These are phyloP conservation scores for Hemicrepidius hirtus DNA, from an alignment of 2,888 invertebrate species.

Conservation along the genomic window DNA sequence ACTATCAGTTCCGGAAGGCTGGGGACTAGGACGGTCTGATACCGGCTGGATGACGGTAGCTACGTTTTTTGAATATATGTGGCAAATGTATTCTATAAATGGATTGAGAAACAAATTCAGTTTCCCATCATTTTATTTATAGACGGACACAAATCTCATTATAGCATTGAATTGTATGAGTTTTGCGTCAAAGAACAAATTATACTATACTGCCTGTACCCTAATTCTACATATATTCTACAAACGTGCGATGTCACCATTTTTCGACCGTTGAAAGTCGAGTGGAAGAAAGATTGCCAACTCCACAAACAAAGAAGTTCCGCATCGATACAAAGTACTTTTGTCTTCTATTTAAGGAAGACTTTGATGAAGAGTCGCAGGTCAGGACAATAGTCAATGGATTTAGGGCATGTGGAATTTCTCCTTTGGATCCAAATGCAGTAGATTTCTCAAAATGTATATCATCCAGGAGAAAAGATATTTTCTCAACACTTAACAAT, in stretches of 20 bases:
- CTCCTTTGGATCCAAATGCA: no score
- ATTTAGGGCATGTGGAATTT: no score
- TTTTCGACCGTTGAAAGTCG: neutral
- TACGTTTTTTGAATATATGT: neutral
- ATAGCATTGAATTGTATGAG: neutral
- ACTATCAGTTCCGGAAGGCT: neutral
- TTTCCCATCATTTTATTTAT: neutral
- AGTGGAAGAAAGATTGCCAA: neutral
- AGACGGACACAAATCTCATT: neutral
- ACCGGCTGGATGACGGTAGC: neutral
- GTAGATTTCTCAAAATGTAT: no score
- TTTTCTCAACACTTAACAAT: no score
- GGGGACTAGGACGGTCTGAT: neutral
- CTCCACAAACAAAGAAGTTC: neutral
- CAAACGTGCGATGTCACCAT: neutral
- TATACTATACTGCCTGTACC: neutral
- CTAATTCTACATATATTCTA: neutral
- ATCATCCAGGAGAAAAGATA: no score
- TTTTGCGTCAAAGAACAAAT: neutral
- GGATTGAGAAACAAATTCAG: no score
- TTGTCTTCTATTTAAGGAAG: neutral
- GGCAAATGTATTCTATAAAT: neutral
- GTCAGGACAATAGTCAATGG: neutral
- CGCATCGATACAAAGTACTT: neutral
- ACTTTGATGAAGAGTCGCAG: neutral